Percentiles rank a stretch among this genome's conserved stretches.
phyloP scores from a whole-genome alignment of 92 coral and sea anemone species.

The Bergia puertoricense region DNA sequence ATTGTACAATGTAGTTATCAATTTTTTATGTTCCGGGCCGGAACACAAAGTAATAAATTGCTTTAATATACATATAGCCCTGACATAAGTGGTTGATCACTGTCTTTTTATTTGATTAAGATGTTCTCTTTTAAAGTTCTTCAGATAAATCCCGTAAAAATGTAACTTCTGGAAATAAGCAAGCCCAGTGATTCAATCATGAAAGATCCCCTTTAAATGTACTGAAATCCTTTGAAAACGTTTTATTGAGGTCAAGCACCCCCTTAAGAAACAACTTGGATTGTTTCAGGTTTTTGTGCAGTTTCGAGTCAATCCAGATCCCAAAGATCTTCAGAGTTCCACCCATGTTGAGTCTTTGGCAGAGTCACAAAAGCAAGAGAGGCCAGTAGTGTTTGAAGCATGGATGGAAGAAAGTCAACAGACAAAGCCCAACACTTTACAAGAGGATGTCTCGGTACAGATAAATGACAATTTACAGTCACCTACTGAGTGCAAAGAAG shows the following conservation, averaged over 20 bases:
- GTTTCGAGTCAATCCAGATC: conserved; percentile 28
- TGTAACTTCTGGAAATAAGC: no score
- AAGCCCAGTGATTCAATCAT: no score
- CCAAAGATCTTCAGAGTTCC: neutral
- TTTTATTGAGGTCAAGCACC: neutral
- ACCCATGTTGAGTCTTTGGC: neutral
- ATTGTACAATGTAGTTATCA: no score
- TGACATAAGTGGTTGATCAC: no score
- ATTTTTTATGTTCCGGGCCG: no score
- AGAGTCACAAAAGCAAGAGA: conserved; percentile 1
- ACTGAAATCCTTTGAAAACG: neutral
- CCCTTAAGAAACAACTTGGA: neutral
- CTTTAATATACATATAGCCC: no score
- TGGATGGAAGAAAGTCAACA: conserved; percentile 33
- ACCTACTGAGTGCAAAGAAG: neutral
- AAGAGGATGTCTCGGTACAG: neutral
- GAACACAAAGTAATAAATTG: no score
- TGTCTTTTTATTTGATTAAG: no score
- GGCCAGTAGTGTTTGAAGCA: conserved; percentile 36
- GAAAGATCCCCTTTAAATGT: neutral
- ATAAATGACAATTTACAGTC: neutral
- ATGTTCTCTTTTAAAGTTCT: no score
- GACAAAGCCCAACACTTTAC: neutral
- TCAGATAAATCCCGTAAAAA: no score
- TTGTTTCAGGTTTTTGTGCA: conserved; percentile 29